A percentile compares a stretch with the other conserved stretches of the same genome.
phyloP scores from a whole-genome alignment of 2,888 invertebrate genomes.

The Drosophila mayaguana region DNA sequence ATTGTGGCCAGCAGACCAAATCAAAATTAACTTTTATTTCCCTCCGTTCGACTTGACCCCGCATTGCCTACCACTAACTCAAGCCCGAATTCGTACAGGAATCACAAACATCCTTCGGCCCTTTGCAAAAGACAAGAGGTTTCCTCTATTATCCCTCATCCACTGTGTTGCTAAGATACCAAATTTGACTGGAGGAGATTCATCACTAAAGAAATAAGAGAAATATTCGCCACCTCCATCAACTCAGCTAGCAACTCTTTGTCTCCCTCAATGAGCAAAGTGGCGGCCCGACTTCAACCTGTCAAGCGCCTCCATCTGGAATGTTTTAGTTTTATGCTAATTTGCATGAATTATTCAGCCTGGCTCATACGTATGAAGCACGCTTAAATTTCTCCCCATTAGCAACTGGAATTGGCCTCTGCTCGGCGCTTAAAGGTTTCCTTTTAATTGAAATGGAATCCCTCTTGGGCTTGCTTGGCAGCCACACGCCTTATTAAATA shows the following conservation, averaged over 20 bases:
- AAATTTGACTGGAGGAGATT: too few relatives aligned
- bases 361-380: neutral
- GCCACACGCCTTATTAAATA: neutral
- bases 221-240: too few relatives aligned
- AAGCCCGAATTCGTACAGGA: neutral
- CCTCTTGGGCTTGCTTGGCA: neutral
- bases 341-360: neutral
- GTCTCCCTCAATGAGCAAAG: neutral
- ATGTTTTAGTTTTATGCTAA: neutral
- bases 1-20: slow-evolving; percentile 1
- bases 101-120: neutral
- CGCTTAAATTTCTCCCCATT: neutral
- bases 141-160: too few relatives aligned
- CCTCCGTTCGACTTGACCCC: too few relatives aligned
- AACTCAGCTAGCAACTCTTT: too few relatives aligned
- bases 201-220: too few relatives aligned
- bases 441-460: neutral
- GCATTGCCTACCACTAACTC: neutral
- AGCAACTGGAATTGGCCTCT: neutral
- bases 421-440: neutral
- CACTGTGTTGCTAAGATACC: too few relatives aligned
- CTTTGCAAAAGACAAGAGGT: too few relatives aligned
- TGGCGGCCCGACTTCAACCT: neutral
- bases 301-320: neutral
- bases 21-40: neutral